These are phyloP conservation scores for Armadillidium nasatum DNA, from an alignment of 1,140 invertebrate genomes.

Conservation along the genomic window DNA sequence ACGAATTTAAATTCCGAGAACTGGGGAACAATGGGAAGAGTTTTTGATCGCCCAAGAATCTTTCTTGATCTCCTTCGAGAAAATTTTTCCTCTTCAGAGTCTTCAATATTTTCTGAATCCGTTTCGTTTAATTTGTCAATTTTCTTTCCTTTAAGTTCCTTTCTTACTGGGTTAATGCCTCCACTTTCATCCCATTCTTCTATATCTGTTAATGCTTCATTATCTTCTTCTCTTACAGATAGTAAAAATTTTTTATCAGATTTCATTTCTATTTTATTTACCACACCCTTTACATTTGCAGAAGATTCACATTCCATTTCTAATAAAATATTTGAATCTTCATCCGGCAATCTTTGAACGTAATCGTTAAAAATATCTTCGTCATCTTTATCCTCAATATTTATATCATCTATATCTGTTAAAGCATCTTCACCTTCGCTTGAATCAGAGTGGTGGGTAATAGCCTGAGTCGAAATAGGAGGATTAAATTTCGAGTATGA, in stretches of 20 bases:
- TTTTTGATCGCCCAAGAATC: neutral
- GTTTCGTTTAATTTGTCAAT: neutral
- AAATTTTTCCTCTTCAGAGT: conserved; percentile 21
- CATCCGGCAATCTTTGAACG: neutral
- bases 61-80: neutral
- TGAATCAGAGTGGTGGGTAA: neutral
- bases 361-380: conserved; percentile 20
- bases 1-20: conserved; percentile 39
- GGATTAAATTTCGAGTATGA: neutral
- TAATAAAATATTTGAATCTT: neutral
- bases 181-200: conserved; percentile 31
- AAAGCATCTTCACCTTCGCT: conserved; percentile 22
- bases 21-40: conserved; percentile 26
- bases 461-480: neutral
- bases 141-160: neutral
- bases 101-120: conserved; percentile 19
- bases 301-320: conserved; percentile 32
- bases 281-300: conserved; percentile 28
- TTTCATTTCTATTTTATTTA: conserved; percentile 8
- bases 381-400: conserved; percentile 51
- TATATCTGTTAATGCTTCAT: conserved; percentile 33
- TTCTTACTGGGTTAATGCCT: conserved; percentile 9
- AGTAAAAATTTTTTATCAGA: conserved; percentile 21
- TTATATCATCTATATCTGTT: conserved; percentile 57
- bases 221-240: conserved; percentile 29